phyloP scores from a whole-genome alignment of 2,888 invertebrate species.

The Hydrotaea cyrtoneurina region DNA sequence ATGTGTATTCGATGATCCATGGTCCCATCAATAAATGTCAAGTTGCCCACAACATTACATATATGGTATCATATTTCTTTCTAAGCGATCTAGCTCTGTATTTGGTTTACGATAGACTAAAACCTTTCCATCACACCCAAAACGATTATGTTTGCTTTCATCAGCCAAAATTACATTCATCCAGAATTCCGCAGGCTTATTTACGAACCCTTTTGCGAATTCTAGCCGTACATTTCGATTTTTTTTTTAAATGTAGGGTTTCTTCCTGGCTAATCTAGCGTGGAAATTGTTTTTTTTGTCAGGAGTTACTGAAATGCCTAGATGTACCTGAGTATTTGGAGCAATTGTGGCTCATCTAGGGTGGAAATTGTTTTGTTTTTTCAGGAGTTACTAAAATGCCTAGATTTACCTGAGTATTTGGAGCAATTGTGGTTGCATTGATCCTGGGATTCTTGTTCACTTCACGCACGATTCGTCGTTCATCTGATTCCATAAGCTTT shows the following conservation, averaged over 20 bases:
- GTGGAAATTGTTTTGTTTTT: neutral
- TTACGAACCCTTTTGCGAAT: too few species aligned
- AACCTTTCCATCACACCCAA: slow-evolving; percentile 12
- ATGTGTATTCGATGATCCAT: slow-evolving; percentile 28
- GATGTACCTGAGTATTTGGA: too few species aligned
- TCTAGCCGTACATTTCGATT: neutral
- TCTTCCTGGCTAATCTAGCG: slow-evolving; percentile 31
- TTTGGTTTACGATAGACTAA: slow-evolving; percentile 9
- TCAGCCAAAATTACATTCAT: too few species aligned
- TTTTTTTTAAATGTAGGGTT: slow-evolving; percentile 19
- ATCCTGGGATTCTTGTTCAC: neutral
- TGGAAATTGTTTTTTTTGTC: slow-evolving; percentile 28
- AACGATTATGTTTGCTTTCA: too few species aligned
- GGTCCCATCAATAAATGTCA: neutral
- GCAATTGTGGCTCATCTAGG: slow-evolving; percentile 29
- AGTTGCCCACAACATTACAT: slow-evolving; percentile 1
- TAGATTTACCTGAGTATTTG: slow-evolving; percentile 12
- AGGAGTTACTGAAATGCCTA: too few species aligned
- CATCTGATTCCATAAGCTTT: neutral
- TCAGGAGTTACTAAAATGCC: too few species aligned
- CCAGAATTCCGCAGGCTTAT: neutral
- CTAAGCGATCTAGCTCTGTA: slow-evolving; percentile 25
- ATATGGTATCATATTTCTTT: slow-evolving; percentile 32
- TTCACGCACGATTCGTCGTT: neutral
- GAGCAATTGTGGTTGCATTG: neutral